Evolutionary conservation across 92 coral and sea anemone species (phyloP), one percentile per base, ranked within the genome.

Genomic region (Phenganax subtilis): DNA sequence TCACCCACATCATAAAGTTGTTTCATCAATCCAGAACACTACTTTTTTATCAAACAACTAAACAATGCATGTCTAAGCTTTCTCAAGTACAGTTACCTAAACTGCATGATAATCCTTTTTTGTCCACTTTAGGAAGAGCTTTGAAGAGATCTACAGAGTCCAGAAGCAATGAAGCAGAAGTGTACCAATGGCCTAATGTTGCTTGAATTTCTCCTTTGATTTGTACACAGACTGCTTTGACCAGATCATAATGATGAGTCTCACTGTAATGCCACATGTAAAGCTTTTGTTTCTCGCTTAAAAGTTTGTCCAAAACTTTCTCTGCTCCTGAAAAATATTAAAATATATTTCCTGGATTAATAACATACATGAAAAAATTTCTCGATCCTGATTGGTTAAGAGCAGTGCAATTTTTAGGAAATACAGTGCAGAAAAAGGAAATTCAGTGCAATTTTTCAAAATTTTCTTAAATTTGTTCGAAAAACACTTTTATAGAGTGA

Each of bases 181-280:
- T 79, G 15, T 14, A 0, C 97, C 93, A 88, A 74, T 93, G 91
- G 12, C 98, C 98, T 14, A 93, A 87, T 56, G 87, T 88, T 82
- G 90, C 89, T 82, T 91, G 98, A 25, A 93, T 88, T 75, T 93
- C 98, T 31, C 98, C 98, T 55, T 93, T 91, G 61, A 90, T 90
- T 78, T 93, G 98, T 57, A 93, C 88, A 79, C 94, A 88, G 25
- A 91, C 98, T 31, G 91, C 98, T 28, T 89, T 88, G n/a, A 93
- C 98, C 27, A 91, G 88, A 16, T 76, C 88, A 57, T 88, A 89
- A 64, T 93, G 93, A 56, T 91, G 87, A 11, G 85, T 81, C 11
- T 91, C 84, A 37, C 81, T 86, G 85, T 93, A 93, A 14, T 76
- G 75, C 98, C 98, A 93, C 70, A 76, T 83, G 57, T 92, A 97